Percentiles rank a stretch among this genome's conserved stretches.
phyloP scores from a whole-genome alignment of 1,140 invertebrate genomes.

The Trissolcus basalis region DNA sequence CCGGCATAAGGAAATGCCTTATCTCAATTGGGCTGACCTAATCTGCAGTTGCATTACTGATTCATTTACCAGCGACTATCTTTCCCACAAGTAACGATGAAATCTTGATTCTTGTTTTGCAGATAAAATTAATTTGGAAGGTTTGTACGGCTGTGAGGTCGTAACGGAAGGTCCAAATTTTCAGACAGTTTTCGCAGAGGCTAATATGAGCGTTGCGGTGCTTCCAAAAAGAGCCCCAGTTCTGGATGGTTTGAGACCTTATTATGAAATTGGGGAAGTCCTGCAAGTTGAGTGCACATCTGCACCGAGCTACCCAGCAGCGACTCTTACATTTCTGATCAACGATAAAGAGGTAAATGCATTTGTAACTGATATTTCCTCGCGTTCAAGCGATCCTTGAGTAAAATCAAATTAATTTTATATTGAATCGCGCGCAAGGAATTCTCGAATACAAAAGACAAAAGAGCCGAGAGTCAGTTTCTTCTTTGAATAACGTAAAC shows the following conservation, averaged over 20 bases:
- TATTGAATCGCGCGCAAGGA: conserved; percentile 19
- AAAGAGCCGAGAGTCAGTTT: conserved; percentile 18
- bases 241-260: conserved; percentile 66
- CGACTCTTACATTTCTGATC: conserved; percentile 83
- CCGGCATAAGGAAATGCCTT: too few relatives aligned
- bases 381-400: conserved; percentile 19
- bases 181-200: conserved; percentile 72
- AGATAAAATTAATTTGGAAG: conserved; percentile 69
- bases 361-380: conserved; percentile 39
- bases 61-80: too few relatives aligned
- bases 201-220: conserved; percentile 76
- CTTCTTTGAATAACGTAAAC: conserved; percentile 36
- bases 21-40: too few relatives aligned
- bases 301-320: conserved; percentile 82
- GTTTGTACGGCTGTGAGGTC: conserved; percentile 79
- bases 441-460: conserved; percentile 34
- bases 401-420: conserved; percentile 45
- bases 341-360: conserved; percentile 83
- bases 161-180: conserved; percentile 78
- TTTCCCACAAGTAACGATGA: too few relatives aligned
- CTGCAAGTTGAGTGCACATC: conserved; percentile 86
- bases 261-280: conserved; percentile 84
- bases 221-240: conserved; percentile 66
- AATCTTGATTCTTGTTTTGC: conserved; percentile 22
- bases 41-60: too few relatives aligned